phyloP scores from a whole-genome alignment of 2,113 vertebrate genomes.

The Sander lucioperca region DNA sequence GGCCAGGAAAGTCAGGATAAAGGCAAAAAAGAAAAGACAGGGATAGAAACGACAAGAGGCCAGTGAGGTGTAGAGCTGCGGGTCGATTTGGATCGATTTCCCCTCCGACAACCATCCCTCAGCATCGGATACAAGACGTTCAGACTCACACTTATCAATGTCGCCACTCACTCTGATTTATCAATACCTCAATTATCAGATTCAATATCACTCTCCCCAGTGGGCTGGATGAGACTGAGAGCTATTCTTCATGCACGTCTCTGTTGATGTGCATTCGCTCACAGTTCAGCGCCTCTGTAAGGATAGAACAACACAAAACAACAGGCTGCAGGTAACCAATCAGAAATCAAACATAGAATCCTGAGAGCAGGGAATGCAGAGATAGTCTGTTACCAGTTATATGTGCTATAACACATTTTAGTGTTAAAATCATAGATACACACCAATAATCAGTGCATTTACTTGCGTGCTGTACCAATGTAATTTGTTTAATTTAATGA shows the following conservation, averaged over 20 bases:
- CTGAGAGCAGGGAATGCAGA: background rate
- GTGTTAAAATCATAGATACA: background rate
- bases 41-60: constrained; percentile 6
- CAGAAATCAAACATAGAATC: background rate
- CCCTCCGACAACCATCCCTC: constrained; percentile 60
- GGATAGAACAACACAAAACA: constrained; percentile 20
- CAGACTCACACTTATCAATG: constrained; percentile 74
- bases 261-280: constrained; percentile 36
- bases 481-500: too few species aligned
- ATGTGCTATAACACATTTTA: background rate
- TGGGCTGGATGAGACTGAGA: constrained; percentile 33
- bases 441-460: background rate
- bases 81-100: constrained; percentile 64
- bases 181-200: constrained; percentile 75
- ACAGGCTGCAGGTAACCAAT: background rate
- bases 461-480: too few species aligned
- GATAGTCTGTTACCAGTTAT: background rate
- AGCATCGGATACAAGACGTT: constrained; percentile 56
- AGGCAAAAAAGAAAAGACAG: constrained; percentile 13
- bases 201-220: constrained; percentile 57
- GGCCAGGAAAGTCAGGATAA: background rate
- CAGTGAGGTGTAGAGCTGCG: constrained; percentile 43
- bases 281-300: constrained; percentile 10
- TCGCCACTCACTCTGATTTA: constrained; percentile 62
- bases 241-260: constrained; percentile 40